Conservation (phyloP, 2,797 vertebrate genomes). For the Sebastes diploproa region DNA sequence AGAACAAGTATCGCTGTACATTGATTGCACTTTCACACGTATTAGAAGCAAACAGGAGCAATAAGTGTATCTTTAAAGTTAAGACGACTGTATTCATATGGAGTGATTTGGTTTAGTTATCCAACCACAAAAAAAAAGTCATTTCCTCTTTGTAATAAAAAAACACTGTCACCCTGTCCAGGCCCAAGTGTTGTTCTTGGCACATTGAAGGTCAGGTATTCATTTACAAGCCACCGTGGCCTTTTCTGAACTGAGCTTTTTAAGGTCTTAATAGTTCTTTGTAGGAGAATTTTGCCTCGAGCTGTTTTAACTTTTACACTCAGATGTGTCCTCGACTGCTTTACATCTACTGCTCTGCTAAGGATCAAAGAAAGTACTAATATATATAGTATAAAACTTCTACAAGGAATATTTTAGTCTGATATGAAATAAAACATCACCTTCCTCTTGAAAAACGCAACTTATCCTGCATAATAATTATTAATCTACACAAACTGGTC, state of each 20-base stretch:
- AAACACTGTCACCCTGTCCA: constrained; percentile 19
- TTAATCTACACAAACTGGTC: constrained; percentile 22
- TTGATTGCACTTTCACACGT: constrained; percentile 58
- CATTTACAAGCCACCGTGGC: constrained; percentile 48
- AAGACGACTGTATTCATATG: neutral
- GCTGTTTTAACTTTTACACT: constrained; percentile 24
- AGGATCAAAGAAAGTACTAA: constrained; percentile 7
- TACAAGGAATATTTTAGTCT: neutral
- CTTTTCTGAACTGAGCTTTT: constrained; percentile 17
- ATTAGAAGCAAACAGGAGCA: constrained; percentile 6
- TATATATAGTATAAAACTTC: neutral
- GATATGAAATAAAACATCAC: neutral
- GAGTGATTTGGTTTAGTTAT: constrained; percentile 19
- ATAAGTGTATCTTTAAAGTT: neutral
- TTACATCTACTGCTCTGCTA: neutral
- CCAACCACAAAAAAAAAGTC: neutral
- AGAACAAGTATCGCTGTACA: constrained; percentile 38
- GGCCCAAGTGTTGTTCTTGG: constrained; percentile 58
- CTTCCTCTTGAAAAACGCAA: neutral
- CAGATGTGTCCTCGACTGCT: neutral
- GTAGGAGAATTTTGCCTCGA: constrained; percentile 33
- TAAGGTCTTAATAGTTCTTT: constrained; percentile 3
- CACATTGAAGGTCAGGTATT: constrained; percentile 69
- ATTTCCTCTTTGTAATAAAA: constrained; percentile 15
- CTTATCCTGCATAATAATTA: neutral